These are phyloP conservation scores for Halcyon leucocephala DNA, from an alignment of 2,797 vertebrate species.

Conservation along the genomic window DNA sequence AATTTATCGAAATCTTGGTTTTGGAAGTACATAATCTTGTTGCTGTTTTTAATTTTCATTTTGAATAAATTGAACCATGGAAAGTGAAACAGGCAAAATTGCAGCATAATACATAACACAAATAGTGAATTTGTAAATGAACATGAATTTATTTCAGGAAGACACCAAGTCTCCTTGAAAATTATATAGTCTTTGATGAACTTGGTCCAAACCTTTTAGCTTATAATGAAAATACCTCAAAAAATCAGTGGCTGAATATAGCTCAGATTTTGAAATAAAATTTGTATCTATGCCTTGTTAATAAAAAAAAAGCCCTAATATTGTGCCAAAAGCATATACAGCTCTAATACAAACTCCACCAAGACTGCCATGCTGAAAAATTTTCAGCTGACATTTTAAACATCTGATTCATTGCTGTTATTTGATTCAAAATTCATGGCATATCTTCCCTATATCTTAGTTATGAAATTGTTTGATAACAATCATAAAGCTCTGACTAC, in stretches of 20 bases:
- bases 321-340: not conserved
- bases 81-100: not conserved
- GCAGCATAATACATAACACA: not conserved
- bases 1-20: not conserved
- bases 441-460: not conserved
- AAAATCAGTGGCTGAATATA: not conserved
- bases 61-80: not conserved
- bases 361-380: not conserved
- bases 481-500: slow-evolving; percentile 6
- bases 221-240: not conserved
- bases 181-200: not conserved
- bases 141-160: not conserved
- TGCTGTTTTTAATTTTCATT: not conserved
- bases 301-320: not conserved
- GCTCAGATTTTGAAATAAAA: not conserved
- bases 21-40: not conserved
- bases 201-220: not conserved
- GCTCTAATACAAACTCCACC: not conserved
- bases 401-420: not conserved
- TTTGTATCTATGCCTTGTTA: not conserved
- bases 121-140: not conserved
- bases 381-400: not conserved
- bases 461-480: slow-evolving; percentile 41
- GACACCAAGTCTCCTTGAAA: not conserved
- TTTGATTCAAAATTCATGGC: slow-evolving; percentile 23